Conservation (phyloP, 2,113 vertebrate species). For the Ornithorhynchus anatinus region DNA sequence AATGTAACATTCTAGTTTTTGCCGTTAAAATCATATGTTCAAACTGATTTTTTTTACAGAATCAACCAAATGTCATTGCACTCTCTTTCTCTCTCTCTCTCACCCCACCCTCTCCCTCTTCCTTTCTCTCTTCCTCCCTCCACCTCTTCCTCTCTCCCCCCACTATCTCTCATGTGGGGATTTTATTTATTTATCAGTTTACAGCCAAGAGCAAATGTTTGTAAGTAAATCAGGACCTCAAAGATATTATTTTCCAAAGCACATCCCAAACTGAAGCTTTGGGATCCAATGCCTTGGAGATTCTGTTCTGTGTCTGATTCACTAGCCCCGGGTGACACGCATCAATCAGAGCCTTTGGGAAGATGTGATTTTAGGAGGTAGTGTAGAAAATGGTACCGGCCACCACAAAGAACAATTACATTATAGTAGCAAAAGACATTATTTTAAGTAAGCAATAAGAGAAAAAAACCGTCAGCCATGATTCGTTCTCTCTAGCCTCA, state of each 20-base stretch:
- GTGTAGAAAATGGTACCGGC: too few relatives aligned
- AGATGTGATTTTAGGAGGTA: too few relatives aligned
- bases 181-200: slow-evolving; percentile 62
- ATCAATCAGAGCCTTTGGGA: too few relatives aligned
- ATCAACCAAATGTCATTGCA: slow-evolving; percentile 63
- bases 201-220: slow-evolving; percentile 59
- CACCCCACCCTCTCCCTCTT: too few relatives aligned
- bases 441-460: too few relatives aligned
- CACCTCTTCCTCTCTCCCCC: too few relatives aligned
- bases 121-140: too few relatives aligned
- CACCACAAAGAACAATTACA: too few relatives aligned
- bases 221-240: slow-evolving; percentile 41
- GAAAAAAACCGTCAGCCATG: too few relatives aligned
- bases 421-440: too few relatives aligned
- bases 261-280: not conserved
- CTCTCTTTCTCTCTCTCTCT: too few relatives aligned
- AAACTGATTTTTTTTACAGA: slow-evolving; percentile 52
- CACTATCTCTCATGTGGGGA: slow-evolving; percentile 42
- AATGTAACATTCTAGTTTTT: slow-evolving; percentile 63
- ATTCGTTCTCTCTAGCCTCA: too few relatives aligned
- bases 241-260: slow-evolving; percentile 40
- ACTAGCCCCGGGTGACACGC: not conserved
- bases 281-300: not conserved
- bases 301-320: not conserved
- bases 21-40: slow-evolving; percentile 55